Evolutionary conservation across 1,140 invertebrate species (phyloP), one percentile per base, ranked within the genome.

Genomic region (Battus philenor): DNA sequence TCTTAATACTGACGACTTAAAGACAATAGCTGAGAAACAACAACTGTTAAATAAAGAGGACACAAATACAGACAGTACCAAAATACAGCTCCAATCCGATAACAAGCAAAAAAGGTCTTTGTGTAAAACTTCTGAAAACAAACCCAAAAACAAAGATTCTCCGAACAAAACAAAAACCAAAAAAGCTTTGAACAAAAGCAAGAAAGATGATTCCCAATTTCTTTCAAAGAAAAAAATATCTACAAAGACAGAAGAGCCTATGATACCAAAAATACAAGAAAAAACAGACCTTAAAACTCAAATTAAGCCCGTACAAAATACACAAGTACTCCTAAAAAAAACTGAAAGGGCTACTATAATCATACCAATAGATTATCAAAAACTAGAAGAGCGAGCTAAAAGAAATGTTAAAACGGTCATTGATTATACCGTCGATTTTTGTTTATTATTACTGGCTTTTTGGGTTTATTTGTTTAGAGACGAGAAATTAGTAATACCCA

Each of bases 401-500:
- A 86, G 77, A 16, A 93, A 90, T 54, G 91, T 93, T 0, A 87
- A 89, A 31, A 88, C 89, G 3, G 89, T 87, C 0, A 77, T 93
- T 1, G 90, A 90, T 59, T 93, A 92, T 57, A 75, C 90, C 4
- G 92, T 92, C 0, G 92, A 94, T 66, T 58, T 93, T 32, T 90
- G 90, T 20, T 87, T 93, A 53, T 87, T 93, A 36, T 32, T 91
- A 8, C 88, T 93, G 1, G 93, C 93, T 2, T 91, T 90, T 70
- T 93, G 91, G 89, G 86, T 94, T 22, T 95, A 94, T 70, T 70
- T 94, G 6, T 94, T 94, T 60, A 92, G 93, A 60, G 92, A 93
- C 58, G 92, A 93, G 68, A 84, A 90, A 38, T 79, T 94, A 10
- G 92, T 93, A 1, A 88, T 95, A 47, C 93, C 93, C 11, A 89